Evolutionary conservation across 2,888 invertebrate genomes (phyloP).

Genomic region (Petrolisthes cinctipes): DNA sequence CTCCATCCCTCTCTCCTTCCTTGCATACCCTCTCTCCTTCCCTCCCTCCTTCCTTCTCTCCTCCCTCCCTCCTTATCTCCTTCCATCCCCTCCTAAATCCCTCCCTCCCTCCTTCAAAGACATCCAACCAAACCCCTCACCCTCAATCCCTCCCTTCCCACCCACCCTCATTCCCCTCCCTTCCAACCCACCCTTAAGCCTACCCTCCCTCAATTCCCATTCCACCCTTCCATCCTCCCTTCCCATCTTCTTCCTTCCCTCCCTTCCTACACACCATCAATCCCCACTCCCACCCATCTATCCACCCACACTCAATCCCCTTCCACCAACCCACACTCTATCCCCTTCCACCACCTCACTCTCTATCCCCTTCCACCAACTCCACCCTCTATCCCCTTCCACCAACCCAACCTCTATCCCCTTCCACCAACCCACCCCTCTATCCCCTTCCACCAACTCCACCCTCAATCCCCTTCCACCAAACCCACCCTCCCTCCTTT

Average conservation of each 20-base stretch:
- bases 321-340: background rate
- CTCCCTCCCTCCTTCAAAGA: background rate
- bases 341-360: no score
- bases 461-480: background rate
- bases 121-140: background rate
- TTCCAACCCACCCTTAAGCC: background rate
- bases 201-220: background rate
- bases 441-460: no score
- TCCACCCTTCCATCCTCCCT: no score
- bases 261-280: background rate
- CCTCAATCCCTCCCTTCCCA: background rate
- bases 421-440: no score
- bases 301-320: background rate
- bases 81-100: background rate
- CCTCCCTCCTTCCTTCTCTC: constrained; percentile 1
- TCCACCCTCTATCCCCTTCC: no score
- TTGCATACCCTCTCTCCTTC: background rate
- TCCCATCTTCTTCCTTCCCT: background rate
- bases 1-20: background rate
- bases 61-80: background rate
- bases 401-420: no score
- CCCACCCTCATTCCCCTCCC: constrained; percentile 20
- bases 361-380: no score
- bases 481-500: no score
- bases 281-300: background rate